Percentiles rank a stretch among this genome's conserved stretches.
Evolutionary conservation across 2,888 invertebrate genomes (phyloP).

Genomic region (Trachelus iudaicus): DNA sequence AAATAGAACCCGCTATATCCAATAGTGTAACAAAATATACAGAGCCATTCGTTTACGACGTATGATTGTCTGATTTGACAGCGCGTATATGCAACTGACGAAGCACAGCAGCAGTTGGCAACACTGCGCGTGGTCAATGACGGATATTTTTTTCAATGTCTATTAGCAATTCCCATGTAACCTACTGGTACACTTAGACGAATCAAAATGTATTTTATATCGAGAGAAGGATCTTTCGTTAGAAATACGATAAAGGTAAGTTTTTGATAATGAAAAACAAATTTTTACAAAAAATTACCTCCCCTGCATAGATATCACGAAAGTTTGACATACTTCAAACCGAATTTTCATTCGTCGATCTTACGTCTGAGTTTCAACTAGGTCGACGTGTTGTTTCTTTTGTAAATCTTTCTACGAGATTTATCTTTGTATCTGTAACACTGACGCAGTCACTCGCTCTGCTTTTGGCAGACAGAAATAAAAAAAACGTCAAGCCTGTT

Average conservation of each 20-base stretch:
- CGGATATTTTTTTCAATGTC: neutral
- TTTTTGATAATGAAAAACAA: neutral
- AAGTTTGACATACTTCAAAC: neutral
- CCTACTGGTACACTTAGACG: neutral
- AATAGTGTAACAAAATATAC: neutral
- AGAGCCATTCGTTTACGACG: neutral
- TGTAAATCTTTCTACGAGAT: neutral
- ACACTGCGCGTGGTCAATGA: neutral
- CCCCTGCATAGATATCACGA: too few species aligned
- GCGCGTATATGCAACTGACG: neutral
- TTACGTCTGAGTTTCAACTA: too few species aligned
- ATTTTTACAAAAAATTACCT: neutral
- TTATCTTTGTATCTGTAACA: neutral
- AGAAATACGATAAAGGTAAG: neutral
- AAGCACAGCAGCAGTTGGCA: neutral
- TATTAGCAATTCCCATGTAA: neutral
- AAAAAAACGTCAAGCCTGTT: neutral
- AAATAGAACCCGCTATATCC: neutral
- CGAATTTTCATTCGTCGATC: neutral
- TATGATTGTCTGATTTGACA: neutral
- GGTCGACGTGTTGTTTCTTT: too few species aligned
- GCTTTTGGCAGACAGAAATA: neutral
- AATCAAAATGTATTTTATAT: neutral
- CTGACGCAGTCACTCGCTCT: neutral
- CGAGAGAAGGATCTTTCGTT: neutral